phyloP scores from a whole-genome alignment of 2,113 vertebrate species.

The Ctenodactylus gundi region DNA sequence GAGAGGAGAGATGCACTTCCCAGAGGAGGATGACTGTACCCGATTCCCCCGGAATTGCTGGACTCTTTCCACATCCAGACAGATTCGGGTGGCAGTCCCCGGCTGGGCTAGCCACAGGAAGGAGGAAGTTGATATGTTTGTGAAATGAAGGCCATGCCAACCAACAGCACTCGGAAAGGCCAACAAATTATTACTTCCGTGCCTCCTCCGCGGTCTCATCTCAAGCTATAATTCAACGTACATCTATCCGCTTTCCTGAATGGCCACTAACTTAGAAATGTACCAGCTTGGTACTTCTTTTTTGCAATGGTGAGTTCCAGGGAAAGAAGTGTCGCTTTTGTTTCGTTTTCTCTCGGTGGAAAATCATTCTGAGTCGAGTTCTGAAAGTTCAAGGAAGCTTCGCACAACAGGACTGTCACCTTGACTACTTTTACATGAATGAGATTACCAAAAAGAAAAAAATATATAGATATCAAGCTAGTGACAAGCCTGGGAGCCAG shows the following conservation, averaged over 20 bases:
- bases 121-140: constrained; percentile 69
- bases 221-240: constrained; percentile 16
- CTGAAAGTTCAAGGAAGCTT: constrained; percentile 44
- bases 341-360: background rate
- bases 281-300: background rate
- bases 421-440: constrained; percentile 27
- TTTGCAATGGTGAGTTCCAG: background rate
- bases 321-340: background rate
- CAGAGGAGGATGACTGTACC: constrained; percentile 27
- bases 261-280: constrained; percentile 9
- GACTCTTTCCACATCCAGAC: constrained; percentile 61
- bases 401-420: background rate
- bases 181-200: constrained; percentile 61
- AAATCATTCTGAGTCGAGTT: background rate
- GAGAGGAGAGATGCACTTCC: constrained; percentile 32
- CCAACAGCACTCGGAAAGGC: constrained; percentile 38
- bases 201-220: constrained; percentile 22
- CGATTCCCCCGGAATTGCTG: constrained; percentile 20
- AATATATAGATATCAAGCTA: background rate
- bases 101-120: constrained; percentile 66
- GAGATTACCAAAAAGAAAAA: background rate
- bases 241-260: constrained; percentile 16
- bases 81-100: constrained; percentile 70
- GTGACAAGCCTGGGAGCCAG: background rate
- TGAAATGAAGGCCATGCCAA: constrained; percentile 53